Evolutionary conservation across 1,140 invertebrate genomes (phyloP), one percentile per base, ranked within the genome.

Genomic region (Musca domestica): DNA sequence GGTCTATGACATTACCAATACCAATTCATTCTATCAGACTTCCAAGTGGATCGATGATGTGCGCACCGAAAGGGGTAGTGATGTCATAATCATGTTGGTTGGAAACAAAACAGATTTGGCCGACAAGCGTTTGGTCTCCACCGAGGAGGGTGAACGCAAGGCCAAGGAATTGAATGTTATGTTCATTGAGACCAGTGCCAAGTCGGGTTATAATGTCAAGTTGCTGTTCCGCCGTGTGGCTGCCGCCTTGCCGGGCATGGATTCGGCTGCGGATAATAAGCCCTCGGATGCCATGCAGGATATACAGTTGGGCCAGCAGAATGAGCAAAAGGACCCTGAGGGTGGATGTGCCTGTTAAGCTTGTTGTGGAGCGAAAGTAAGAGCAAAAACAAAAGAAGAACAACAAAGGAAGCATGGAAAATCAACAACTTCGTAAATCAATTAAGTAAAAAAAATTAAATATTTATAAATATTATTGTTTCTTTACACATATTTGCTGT

Each of bases 31-130:
- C 87, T 97, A 99, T 85, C 98, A 99, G 85, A 99, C 98, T 72
- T 99, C 96, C 20, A 99, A 99, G 84, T 99, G 98, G 98, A 99
- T 99, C 80, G 98, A 99, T 84, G 98, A 99, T 86, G 98, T 99
- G 30, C 87, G 98, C 84, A 99, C 97, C 75, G 98, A 99, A 85
- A 88, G 98, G 77, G 98, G 98, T 66, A 96, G 93, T 82, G 98
- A 99, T 87, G 98, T 99, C 65, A 99, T 99, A 75, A 99, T 99
- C 71, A 99, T 99, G 97, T 87, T 99, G 74, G 98, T 99, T 67
- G 98, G 98, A 73, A 99, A 99, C 86, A 99, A 99, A 89, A 99
- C 97, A 73, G 98, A 99, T 87, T 88, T 99, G 75, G 96, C 95
- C 69, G 97, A 99, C 84, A 99, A 99, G 85, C 88, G 98, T 84